Evolutionary conservation across 2,888 invertebrate species (phyloP), one percentile per base, ranked within the genome.

Genomic region (Macroteleia sp.): DNA sequence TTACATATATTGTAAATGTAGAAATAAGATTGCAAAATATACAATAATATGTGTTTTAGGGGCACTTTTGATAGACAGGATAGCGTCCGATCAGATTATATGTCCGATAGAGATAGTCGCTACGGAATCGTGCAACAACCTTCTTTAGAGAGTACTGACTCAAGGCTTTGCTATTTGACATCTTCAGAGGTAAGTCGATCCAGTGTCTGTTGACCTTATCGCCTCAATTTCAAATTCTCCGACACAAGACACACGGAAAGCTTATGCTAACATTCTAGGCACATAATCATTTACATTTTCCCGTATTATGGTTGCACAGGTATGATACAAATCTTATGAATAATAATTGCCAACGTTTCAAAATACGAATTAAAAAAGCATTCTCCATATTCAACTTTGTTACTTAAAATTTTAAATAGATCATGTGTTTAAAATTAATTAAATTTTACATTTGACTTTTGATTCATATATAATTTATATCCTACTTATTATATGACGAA

Each of bases 91-190:
- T 97, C 97, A 1, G 97, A 97, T 90, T 97, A 97, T 92, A 94
- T 97, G 92, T 97, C 97, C 89, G 97, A 97, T 92, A 94, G 97
- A 79, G 97, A 97, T 88, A 95, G 96, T 14, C 93, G 94, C 70
- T 95, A 96, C 85, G 97, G 97, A 83, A 97, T 97, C 91, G 96
- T 97, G 85, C 97, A 97, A 92, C 98, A 98, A 92, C 97, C 97
- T 44, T 97, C 97, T 56, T 95, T 98, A 80, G 97, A 98, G 91
- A 97, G 97, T 93, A 97, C 97, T 8, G 98, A 98, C 93, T 97
- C 97, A 82, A 94, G 97, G 86, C 95, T 97, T 86, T 97, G 97
- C 92, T 98, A 98, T 92, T 94, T 98, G 90, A 98, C 98, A 82
- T 98, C 97, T 46, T 98, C 97, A 82, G 98, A 98, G 97, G 97